phyloP scores from a whole-genome alignment of 2,113 vertebrate genomes.

The Nipponia nippon region DNA sequence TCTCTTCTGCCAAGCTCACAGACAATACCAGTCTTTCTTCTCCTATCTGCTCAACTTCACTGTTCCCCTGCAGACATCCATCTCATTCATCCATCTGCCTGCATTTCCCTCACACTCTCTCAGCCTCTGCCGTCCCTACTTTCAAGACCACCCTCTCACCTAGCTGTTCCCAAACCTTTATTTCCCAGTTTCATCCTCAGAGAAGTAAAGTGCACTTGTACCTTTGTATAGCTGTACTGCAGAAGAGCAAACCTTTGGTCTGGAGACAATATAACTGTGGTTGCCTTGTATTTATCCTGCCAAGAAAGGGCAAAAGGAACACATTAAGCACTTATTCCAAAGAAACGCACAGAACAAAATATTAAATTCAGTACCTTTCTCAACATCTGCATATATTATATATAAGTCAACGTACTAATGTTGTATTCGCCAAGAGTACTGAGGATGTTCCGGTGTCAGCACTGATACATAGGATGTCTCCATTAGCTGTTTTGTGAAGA shows the following conservation, averaged over 20 bases:
- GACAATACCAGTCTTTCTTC: not conserved
- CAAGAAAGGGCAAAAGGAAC: slow-evolving; percentile 31
- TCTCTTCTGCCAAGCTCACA: not conserved
- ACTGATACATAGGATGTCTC: slow-evolving; percentile 53
- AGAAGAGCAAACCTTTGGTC: slow-evolving; percentile 73
- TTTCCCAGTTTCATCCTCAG: not conserved
- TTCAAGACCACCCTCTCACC: not conserved
- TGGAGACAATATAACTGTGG: slow-evolving; percentile 65
- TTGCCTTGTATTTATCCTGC: slow-evolving; percentile 65
- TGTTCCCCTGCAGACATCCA: not conserved
- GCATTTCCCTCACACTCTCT: not conserved
- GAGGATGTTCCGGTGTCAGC: slow-evolving; percentile 40
- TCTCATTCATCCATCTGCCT: not conserved
- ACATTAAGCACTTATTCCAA: not conserved
- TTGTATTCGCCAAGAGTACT: slow-evolving; percentile 68
- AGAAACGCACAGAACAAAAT: not conserved
- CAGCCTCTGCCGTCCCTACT: not conserved
- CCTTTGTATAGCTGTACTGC: slow-evolving; percentile 73
- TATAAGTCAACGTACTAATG: slow-evolving; percentile 70
- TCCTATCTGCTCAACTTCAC: not conserved
- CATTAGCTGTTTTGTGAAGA: slow-evolving; percentile 64
- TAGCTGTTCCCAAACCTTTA: not conserved
- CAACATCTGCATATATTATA: not conserved
- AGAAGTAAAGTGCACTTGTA: slow-evolving; percentile 18
- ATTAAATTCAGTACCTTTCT: not conserved